Evolutionary conservation across 2,888 invertebrate species (phyloP).

Genomic region (Drosophila birchii): DNA sequence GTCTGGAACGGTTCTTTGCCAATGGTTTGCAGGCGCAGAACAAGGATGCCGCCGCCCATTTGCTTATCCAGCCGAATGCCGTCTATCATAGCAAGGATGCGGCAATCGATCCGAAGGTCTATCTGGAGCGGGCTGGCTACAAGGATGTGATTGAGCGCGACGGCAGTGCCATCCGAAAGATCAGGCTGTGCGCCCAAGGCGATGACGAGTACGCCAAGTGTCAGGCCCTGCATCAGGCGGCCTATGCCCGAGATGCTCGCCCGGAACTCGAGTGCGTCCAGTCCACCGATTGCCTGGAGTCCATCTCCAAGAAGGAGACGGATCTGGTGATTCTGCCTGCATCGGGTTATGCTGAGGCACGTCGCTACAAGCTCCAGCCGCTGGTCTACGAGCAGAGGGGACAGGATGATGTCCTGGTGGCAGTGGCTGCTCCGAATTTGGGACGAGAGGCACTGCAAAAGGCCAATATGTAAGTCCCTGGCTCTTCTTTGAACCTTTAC

Average conservation of each 20-base stretch:
- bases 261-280: slow-evolving; percentile 92
- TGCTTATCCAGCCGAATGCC: slow-evolving; percentile 88
- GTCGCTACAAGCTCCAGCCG: slow-evolving; percentile 74
- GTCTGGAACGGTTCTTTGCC: slow-evolving; percentile 82
- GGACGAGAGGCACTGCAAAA: slow-evolving; percentile 73
- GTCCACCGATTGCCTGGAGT: slow-evolving; percentile 85
- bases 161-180: slow-evolving; percentile 88
- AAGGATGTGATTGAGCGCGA: slow-evolving; percentile 90
- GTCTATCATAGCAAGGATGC: slow-evolving; percentile 85
- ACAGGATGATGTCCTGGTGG: slow-evolving; percentile 78
- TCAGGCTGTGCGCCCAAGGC: slow-evolving; percentile 89
- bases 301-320: slow-evolving; percentile 74
- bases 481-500: neutral
- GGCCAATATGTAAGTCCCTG: slow-evolving; percentile 78
- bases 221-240: slow-evolving; percentile 88
- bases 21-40: slow-evolving; percentile 82
- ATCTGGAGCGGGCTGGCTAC: slow-evolving; percentile 88
- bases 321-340: slow-evolving; percentile 76
- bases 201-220: slow-evolving; percentile 91
- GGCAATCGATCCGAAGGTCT: slow-evolving; percentile 86
- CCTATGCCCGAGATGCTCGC: slow-evolving; percentile 91
- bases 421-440: slow-evolving; percentile 79
- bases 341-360: slow-evolving; percentile 71
- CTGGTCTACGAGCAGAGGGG: slow-evolving; percentile 81
- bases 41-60: slow-evolving; percentile 84